Conservation (phyloP, 2,888 invertebrate species). For the Scaptomyza parva region DNA sequence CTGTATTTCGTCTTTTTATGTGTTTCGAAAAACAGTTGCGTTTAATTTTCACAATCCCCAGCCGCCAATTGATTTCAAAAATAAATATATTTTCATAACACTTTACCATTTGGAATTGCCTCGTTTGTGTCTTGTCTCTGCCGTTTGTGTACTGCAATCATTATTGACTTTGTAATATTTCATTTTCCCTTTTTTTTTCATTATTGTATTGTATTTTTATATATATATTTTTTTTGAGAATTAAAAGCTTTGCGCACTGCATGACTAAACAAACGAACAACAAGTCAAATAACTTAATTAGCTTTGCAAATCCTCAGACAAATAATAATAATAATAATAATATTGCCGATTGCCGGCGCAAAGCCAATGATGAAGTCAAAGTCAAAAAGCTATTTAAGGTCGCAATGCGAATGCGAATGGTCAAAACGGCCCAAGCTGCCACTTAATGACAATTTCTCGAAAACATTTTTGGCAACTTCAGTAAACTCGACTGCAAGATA, state of each 20-base stretch:
- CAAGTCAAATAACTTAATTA: conserved; percentile 71
- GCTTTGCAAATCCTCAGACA: conserved; percentile 60
- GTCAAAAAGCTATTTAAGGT: conserved; percentile 78
- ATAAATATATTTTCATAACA: conserved; percentile 42
- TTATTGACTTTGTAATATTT: conserved; percentile 10
- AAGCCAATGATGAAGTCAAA: conserved; percentile 67
- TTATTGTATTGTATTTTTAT: background rate
- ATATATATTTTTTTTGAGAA: conserved; percentile 28
- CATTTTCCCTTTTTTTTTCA: conserved; percentile 5
- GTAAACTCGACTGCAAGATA: background rate
- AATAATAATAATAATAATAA: conserved; percentile 29
- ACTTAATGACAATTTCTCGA: conserved; percentile 49
- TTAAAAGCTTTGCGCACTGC: conserved; percentile 55
- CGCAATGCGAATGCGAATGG: conserved; percentile 39
- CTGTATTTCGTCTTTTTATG: background rate
- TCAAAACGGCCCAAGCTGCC: conserved; percentile 21
- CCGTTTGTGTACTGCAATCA: too few relatives aligned
- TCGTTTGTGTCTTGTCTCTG: conserved; percentile 8
- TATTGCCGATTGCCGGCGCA: conserved; percentile 44
- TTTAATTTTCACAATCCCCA: conserved; percentile 21
- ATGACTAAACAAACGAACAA: conserved; percentile 60
- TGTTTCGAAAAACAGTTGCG: conserved; percentile 4
- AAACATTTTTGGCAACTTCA: conserved; percentile 30
- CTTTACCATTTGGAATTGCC: conserved; percentile 27
- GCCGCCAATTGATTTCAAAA: too few relatives aligned